Evolutionary conservation across 2,113 vertebrate species (phyloP), one percentile per base, ranked within the genome.

Genomic region (Pantherophis guttatus): DNA sequence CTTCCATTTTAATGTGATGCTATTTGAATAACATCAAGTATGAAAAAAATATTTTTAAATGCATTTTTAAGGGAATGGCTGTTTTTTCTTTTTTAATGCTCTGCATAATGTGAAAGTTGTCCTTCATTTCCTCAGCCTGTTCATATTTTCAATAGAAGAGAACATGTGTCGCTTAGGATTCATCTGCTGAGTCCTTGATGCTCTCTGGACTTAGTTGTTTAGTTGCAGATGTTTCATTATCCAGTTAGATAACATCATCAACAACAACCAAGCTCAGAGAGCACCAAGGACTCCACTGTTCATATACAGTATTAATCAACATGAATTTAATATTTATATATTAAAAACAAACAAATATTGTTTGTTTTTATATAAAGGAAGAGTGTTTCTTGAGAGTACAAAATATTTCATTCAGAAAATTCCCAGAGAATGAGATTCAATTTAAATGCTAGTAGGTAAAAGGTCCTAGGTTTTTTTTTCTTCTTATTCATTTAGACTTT

Each of bases 371-470:
- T 5, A 12, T 1, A 87, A 86, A 33, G 57, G 23, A 50, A 5
- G 17, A 52, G 9, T 70, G n/a, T 24, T 92, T 26, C 87, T 81
- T 92, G 29, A 90, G 33, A 58, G 23, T 12, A 24, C 13, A 44
- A 15, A 90, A 53, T 90, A 53, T 87, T 85, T 62, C 26, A 48
- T 65, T 93, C 0, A 1, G 54, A 58, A 11, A 85, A 13, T 0
- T 0, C 5, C 12, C 48, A 93, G 9, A 39, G 24, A 86, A 85
- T 19, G 57, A 87, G 24, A 33, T 52, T 26, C 3, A 0, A 0
- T 89, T 94, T 88, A 33, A 54, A 62, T 86, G 44, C 53, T 59
- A 1, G 17, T 44, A 44, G 33, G 75, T 9, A 44, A 81, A 81
- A 81, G 13, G 17, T 90, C 4, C 0, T 62, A 24, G 24, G 0